Percentiles rank a stretch among this genome's conserved stretches.
phyloP scores from a whole-genome alignment of 2,113 vertebrate genomes.

The Scomber scombrus region DNA sequence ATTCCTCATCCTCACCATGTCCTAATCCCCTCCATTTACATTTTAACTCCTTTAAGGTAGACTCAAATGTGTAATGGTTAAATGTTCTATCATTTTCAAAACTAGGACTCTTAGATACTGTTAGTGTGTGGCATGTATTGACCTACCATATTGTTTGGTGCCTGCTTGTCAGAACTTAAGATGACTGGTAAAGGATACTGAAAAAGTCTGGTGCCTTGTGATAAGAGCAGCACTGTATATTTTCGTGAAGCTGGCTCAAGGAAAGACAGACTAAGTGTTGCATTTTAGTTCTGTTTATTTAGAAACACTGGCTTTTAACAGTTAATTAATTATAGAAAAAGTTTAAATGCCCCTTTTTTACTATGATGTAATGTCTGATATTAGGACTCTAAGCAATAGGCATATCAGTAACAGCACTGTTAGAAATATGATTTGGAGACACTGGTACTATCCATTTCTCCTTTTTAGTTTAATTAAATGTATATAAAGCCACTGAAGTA shows the following conservation, averaged over 20 bases:
- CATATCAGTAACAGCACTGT: too few species aligned
- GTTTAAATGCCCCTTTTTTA: background rate
- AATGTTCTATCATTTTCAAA: background rate
- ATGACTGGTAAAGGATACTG: background rate
- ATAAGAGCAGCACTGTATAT: slow-evolving; percentile 1
- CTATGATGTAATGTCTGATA: background rate
- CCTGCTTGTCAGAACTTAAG: background rate
- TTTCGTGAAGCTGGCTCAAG: background rate
- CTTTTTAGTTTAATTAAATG: too few species aligned
- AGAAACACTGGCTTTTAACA: background rate
- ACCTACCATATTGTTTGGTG: slow-evolving; percentile 4
- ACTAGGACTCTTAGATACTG: background rate
- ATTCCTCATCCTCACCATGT: background rate
- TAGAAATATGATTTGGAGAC: too few species aligned
- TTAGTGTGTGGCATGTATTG: background rate
- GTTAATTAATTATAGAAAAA: background rate
- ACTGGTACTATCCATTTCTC: too few species aligned
- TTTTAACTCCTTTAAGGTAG: background rate
- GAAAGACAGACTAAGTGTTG: background rate
- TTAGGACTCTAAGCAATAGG: too few species aligned
- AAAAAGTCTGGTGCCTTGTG: background rate
- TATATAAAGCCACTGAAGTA: too few species aligned
- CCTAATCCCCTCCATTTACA: background rate
- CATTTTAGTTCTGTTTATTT: background rate
- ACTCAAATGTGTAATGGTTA: background rate